A percentile compares a stretch with the other conserved stretches of the same genome.
phyloP scores from a whole-genome alignment of 2,797 vertebrate genomes.

The Enteromius mattozi region DNA sequence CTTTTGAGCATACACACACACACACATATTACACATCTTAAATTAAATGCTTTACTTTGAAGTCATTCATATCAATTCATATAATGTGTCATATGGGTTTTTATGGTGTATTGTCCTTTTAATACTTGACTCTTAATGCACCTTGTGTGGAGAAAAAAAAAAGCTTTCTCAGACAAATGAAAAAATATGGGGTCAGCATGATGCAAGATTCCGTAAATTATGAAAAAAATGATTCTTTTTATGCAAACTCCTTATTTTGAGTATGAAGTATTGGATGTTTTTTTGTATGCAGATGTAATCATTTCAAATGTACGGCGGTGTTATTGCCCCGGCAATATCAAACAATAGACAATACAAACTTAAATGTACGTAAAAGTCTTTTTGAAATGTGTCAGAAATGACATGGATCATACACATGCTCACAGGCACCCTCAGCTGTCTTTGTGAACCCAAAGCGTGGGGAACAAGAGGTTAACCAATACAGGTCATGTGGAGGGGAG shows the following conservation, averaged over 20 bases:
- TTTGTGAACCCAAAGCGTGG: slow-evolving; percentile 12
- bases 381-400: slow-evolving; percentile 24
- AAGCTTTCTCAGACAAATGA: not conserved
- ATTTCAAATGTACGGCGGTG: not conserved
- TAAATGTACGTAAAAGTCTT: not conserved
- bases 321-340: not conserved
- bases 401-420: slow-evolving; percentile 10
- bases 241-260: not conserved
- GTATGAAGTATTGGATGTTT: not conserved
- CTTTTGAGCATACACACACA: no score
- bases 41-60: no score
- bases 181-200: not conserved
- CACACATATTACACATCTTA: no score
- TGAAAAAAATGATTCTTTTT: not conserved
- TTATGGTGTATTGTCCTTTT: not conserved
- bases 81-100: not conserved
- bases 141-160: not conserved
- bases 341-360: not conserved
- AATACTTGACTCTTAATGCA: not conserved
- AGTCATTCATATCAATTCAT: not conserved
- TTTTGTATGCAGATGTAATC: not conserved
- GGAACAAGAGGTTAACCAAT: slow-evolving; percentile 49
- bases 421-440: slow-evolving; percentile 32
- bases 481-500: slow-evolving; percentile 51
- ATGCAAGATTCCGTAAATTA: not conserved